Evolutionary conservation across 2,797 vertebrate species (phyloP).

Genomic region (Cyprinodon diabolis): DNA sequence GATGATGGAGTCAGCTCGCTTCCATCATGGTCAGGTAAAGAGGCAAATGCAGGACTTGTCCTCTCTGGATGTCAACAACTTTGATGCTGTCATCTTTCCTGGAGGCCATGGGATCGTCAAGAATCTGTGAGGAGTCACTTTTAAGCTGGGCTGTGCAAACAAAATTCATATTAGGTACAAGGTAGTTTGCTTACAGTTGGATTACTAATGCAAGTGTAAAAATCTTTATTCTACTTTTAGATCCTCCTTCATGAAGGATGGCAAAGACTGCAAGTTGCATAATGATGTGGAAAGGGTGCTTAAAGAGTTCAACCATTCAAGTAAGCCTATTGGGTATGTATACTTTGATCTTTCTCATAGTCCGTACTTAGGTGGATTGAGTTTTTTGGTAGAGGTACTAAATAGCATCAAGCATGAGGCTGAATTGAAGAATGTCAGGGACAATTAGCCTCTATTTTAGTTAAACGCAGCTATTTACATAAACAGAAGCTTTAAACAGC

Average conservation of each 20-base stretch:
- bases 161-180: background rate
- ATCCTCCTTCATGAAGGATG: slow-evolving; percentile 78
- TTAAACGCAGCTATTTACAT: slow-evolving; percentile 30
- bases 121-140: slow-evolving; percentile 74
- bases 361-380: background rate
- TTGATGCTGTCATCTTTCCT: slow-evolving; percentile 79
- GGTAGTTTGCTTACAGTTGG: background rate
- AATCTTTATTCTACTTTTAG: slow-evolving; percentile 43
- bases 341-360: background rate
- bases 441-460: slow-evolving; percentile 12
- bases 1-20: slow-evolving; percentile 79
- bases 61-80: slow-evolving; percentile 77
- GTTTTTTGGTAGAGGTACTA: background rate
- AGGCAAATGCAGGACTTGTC: slow-evolving; percentile 79
- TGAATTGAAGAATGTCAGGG: slow-evolving; percentile 1
- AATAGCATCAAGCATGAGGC: background rate
- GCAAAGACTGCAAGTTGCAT: slow-evolving; percentile 81
- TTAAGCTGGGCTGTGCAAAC: background rate
- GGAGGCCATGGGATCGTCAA: slow-evolving; percentile 79
- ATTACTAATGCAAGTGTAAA: background rate
- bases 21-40: slow-evolving; percentile 75
- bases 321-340: slow-evolving; percentile 80
- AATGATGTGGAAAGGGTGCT: slow-evolving; percentile 76
- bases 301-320: slow-evolving; percentile 78
- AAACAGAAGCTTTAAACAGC: slow-evolving; percentile 30